These are phyloP conservation scores for Clarias gariepinus DNA, from an alignment of 2,113 vertebrate genomes.

Conservation along the genomic window DNA sequence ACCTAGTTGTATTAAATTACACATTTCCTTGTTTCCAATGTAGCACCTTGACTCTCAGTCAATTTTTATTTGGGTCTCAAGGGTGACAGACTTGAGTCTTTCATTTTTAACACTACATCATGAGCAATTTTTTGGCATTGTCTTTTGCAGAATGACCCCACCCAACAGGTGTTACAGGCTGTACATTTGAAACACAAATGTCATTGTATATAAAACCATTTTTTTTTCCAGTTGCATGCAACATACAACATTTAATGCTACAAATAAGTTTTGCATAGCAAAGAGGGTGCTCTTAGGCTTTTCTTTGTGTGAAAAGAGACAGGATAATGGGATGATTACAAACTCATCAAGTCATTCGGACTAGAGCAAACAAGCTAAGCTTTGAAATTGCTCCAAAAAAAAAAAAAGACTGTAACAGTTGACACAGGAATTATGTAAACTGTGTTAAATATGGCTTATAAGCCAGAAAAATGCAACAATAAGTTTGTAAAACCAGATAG, in stretches of 20 bases:
- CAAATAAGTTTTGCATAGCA: too few species aligned
- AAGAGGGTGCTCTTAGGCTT: too few species aligned
- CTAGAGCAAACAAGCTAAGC: too few species aligned
- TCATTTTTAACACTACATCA: slow-evolving; percentile 78
- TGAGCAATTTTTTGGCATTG: slow-evolving; percentile 86
- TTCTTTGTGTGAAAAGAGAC: too few species aligned
- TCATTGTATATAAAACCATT: not conserved
- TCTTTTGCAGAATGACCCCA: slow-evolving; percentile 75
- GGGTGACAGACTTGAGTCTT: slow-evolving; percentile 18
- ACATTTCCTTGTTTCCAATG: not conserved
- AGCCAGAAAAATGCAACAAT: too few species aligned
- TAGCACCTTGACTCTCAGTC: slow-evolving; percentile 29
- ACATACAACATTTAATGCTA: not conserved
- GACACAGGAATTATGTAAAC: too few species aligned
- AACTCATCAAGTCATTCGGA: too few species aligned
- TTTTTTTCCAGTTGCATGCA: not conserved
- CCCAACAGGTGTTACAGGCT: slow-evolving; percentile 71
- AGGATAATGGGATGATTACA: too few species aligned
- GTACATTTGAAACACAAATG: not conserved
- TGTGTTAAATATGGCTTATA: too few species aligned
- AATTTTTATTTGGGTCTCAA: slow-evolving; percentile 29
- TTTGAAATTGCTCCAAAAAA: too few species aligned
- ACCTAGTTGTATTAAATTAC: not conserved
- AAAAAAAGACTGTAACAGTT: too few species aligned
- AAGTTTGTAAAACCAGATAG: too few species aligned